These are phyloP conservation scores for Entomyzon cyanotis DNA, from an alignment of 2,113 vertebrate species.

Conservation along the genomic window DNA sequence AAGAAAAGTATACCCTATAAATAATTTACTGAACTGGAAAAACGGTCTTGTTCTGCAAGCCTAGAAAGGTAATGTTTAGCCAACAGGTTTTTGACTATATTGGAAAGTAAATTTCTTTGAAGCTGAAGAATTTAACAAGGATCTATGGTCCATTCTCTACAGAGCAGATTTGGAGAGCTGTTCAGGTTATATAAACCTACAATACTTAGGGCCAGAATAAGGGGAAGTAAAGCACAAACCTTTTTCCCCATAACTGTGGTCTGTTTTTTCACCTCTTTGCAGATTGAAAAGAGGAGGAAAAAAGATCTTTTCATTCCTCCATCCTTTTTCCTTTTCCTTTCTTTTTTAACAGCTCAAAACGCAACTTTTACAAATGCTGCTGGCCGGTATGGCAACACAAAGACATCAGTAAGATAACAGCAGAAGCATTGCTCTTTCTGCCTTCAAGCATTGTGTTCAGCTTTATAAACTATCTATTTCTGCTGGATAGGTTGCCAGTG, in stretches of 20 bases:
- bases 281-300: neutral
- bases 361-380: neutral
- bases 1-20: neutral
- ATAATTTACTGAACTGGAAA: neutral
- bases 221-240: neutral
- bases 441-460: neutral
- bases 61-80: neutral
- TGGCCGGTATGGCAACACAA: neutral
- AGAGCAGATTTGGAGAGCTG: neutral
- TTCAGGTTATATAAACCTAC: neutral
- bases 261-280: neutral
- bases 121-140: neutral
- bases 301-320: neutral
- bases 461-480: neutral
- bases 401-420: neutral
- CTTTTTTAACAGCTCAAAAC: neutral
- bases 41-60: neutral
- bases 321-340: neutral
- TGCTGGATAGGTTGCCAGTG: neutral
- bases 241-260: neutral
- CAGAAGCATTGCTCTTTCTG: neutral
- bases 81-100: neutral
- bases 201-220: neutral
- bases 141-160: fast-evolving
- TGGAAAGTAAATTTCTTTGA: neutral